These are phyloP conservation scores for Drosophila mimetica DNA, from an alignment of 2,888 invertebrate species.

Conservation along the genomic window DNA sequence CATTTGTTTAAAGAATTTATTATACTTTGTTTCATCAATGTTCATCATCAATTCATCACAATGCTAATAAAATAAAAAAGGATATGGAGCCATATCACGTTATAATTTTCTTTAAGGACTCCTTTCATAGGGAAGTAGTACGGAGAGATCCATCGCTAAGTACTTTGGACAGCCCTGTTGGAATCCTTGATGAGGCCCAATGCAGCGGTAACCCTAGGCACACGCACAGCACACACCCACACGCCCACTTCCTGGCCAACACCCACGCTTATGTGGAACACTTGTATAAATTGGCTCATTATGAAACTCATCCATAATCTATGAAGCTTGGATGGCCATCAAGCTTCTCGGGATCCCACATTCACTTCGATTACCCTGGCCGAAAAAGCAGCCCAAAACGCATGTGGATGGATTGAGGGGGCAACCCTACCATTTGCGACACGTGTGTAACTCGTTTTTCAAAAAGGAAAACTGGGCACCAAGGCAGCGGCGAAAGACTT, in stretches of 20 bases:
- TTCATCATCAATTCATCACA: too few relatives aligned
- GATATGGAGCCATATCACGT: too few relatives aligned
- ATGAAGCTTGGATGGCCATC: conserved; percentile 71
- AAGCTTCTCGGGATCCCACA: conserved; percentile 59
- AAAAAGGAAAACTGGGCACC: conserved; percentile 34
- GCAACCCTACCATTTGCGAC: conserved; percentile 69
- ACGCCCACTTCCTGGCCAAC: background rate
- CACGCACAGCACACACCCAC: conserved; percentile 21
- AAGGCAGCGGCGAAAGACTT: conserved; percentile 50
- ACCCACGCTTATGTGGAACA: conserved; percentile 44
- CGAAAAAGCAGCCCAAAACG: conserved; percentile 43
- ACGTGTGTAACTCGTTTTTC: conserved; percentile 80
- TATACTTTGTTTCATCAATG: too few relatives aligned
- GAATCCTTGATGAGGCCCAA: conserved; percentile 64
- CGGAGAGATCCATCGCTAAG: conserved; percentile 34
- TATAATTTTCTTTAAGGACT: background rate
- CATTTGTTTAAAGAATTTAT: too few relatives aligned
- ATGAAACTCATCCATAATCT: conserved; percentile 81
- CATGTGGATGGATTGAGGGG: conserved; percentile 28
- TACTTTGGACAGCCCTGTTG: conserved; percentile 46
- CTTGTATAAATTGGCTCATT: conserved; percentile 81
- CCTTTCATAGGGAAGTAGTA: background rate
- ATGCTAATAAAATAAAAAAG: too few relatives aligned
- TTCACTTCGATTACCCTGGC: conserved; percentile 64
- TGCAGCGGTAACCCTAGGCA: conserved; percentile 23